A percentile compares a stretch with the other conserved stretches of the same genome.
Conservation (phyloP, 1,140 invertebrate genomes). For the Venturia canescens region DNA sequence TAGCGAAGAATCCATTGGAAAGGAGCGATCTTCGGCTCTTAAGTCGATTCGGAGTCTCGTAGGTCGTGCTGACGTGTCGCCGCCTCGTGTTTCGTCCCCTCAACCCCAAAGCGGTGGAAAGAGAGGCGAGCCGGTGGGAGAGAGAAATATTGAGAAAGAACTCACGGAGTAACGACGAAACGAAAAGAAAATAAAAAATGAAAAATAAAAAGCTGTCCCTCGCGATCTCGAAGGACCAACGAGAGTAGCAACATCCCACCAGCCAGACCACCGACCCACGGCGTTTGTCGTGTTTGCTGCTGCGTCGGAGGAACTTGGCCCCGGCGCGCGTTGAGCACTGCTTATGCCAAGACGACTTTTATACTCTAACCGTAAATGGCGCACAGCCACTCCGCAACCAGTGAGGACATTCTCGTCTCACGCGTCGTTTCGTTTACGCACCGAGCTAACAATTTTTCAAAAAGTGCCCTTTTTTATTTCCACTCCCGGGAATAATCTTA, state of each 20-base stretch:
- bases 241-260: background rate
- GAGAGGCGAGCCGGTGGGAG: background rate
- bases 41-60: slow-evolving; percentile 47
- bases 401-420: slow-evolving; percentile 29
- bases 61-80: slow-evolving; percentile 36
- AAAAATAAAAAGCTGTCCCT: slow-evolving; percentile 13
- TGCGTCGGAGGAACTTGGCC: slow-evolving; percentile 10
- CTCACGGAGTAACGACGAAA: background rate
- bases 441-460: background rate
- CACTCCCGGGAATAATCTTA: no score
- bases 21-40: slow-evolving; percentile 45
- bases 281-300: background rate
- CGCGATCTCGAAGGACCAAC: slow-evolving; percentile 3
- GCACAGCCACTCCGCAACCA: background rate
- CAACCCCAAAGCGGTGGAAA: background rate
- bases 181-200: slow-evolving; percentile 10
- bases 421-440: slow-evolving; percentile 24
- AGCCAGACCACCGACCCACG: background rate
- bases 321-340: slow-evolving; percentile 2
- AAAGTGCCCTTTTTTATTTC: no score
- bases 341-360: slow-evolving; percentile 10
- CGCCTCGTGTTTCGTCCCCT: background rate
- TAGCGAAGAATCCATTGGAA: slow-evolving; percentile 25
- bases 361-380: slow-evolving; percentile 26
- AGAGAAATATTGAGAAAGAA: background rate